These are phyloP conservation scores for Drosophila arawakana DNA, from an alignment of 1,140 invertebrate species.

Conservation along the genomic window DNA sequence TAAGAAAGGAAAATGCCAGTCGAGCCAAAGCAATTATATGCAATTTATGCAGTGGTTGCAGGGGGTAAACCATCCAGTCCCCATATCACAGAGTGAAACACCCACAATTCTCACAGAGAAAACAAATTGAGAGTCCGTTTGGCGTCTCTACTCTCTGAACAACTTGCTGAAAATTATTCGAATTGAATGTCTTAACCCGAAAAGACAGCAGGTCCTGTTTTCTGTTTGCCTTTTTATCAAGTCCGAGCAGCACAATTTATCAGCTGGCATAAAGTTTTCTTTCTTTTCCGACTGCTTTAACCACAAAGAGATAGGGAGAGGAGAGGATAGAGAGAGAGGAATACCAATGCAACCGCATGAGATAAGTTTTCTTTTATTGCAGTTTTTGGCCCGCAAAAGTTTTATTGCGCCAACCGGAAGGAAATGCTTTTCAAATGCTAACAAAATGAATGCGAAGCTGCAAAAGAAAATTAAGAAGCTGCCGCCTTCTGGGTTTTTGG, in stretches of 20 bases:
- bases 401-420: conserved; percentile 72
- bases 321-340: not conserved
- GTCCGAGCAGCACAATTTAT: conserved; percentile 75
- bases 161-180: conserved; percentile 69
- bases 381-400: conserved; percentile 66
- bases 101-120: conserved; percentile 7
- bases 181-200: conserved; percentile 75
- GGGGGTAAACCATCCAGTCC: not conserved
- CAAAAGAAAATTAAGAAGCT: conserved; percentile 66
- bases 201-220: conserved; percentile 3
- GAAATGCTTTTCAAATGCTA: conserved; percentile 63
- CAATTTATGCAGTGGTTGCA: conserved; percentile 70
- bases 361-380: conserved; percentile 82
- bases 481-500: conserved; percentile 35
- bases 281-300: conserved; percentile 32
- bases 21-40: conserved; percentile 74
- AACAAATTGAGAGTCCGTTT: conserved; percentile 46
- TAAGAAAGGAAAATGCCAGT: conserved; percentile 14
- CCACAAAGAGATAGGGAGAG: conserved; percentile 1
- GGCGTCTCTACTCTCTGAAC: conserved; percentile 12
- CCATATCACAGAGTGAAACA: conserved; percentile 1
- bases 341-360: conserved; percentile 21
- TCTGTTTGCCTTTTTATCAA: conserved; percentile 71
- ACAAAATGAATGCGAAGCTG: conserved; percentile 57
- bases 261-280: conserved; percentile 76